These are phyloP conservation scores for Sarcophaga variegata DNA, from an alignment of 2,888 invertebrate genomes.

Conservation along the genomic window DNA sequence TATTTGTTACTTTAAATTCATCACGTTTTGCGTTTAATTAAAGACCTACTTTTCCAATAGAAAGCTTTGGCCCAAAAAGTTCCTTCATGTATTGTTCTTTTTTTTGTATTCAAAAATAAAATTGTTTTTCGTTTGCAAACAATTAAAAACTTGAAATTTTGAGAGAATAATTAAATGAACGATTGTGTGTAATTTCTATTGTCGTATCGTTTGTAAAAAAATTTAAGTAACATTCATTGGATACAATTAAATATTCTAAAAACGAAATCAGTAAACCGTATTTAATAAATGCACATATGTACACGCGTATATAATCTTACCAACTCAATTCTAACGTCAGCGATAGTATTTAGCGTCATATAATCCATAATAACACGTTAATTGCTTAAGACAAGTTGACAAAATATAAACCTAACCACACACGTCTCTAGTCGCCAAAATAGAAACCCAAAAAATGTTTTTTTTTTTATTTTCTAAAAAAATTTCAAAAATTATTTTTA, in stretches of 20 bases:
- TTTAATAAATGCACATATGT: slow-evolving; percentile 15
- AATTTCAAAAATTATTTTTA: too few species aligned
- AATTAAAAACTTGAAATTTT: background rate
- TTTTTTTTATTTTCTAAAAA: too few species aligned
- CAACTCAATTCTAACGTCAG: background rate
- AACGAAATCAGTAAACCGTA: slow-evolving; percentile 23
- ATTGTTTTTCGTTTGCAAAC: background rate
- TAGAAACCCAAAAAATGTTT: too few species aligned
- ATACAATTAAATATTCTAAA: slow-evolving; percentile 24
- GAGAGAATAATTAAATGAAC: background rate
- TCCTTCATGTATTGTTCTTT: background rate
- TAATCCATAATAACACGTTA: too few species aligned
- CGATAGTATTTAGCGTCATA: too few species aligned
- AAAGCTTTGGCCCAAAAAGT: background rate
- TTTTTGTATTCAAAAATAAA: background rate
- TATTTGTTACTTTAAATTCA: background rate
- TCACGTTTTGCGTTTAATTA: background rate
- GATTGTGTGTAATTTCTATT: background rate
- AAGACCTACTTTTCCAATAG: background rate
- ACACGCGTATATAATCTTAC: background rate
- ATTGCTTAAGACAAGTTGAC: too few species aligned
- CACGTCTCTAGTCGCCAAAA: too few species aligned
- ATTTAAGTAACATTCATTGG: background rate
- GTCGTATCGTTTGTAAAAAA: background rate
- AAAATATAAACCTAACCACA: too few species aligned